These are phyloP conservation scores for Sebastes itinus DNA, from an alignment of 2,797 vertebrate species.

Conservation along the genomic window DNA sequence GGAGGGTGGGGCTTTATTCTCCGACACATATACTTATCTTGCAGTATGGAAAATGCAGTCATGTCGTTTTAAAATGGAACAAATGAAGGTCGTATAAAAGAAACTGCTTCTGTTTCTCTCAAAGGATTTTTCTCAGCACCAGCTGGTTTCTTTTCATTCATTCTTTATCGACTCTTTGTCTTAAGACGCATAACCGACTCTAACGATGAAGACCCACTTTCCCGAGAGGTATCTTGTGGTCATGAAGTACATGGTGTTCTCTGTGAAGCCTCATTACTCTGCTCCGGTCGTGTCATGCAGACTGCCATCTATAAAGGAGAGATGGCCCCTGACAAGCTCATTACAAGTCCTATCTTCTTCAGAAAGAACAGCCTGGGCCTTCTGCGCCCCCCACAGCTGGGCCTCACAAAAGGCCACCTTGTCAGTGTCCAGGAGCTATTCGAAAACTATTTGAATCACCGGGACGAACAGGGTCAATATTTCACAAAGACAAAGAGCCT, in stretches of 20 bases:
- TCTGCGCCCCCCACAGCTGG: slow-evolving; percentile 47
- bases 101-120: not conserved
- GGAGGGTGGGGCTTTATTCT: slow-evolving; percentile 54
- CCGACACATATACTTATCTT: slow-evolving; percentile 37
- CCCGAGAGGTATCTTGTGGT: slow-evolving; percentile 30
- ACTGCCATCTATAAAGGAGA: slow-evolving; percentile 53
- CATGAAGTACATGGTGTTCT: slow-evolving; percentile 41
- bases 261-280: slow-evolving; percentile 62
- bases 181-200: not conserved
- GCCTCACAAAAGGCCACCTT: slow-evolving; percentile 72
- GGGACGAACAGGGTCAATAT: slow-evolving; percentile 57
- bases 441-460: slow-evolving; percentile 60
- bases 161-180: not conserved
- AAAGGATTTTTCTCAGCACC: not conserved
- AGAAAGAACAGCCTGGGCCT: slow-evolving; percentile 43
- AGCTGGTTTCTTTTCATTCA: not conserved
- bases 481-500: slow-evolving; percentile 74
- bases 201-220: slow-evolving; percentile 36
- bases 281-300: slow-evolving; percentile 49
- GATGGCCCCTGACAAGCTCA: slow-evolving; percentile 69
- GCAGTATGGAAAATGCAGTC: slow-evolving; percentile 41
- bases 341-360: slow-evolving; percentile 70
- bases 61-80: slow-evolving; percentile 21
- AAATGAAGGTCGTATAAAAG: not conserved
- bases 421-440: slow-evolving; percentile 58